Evolutionary conservation across 2,113 vertebrate species (phyloP).

Genomic region (Rhinolophus sinicus): DNA sequence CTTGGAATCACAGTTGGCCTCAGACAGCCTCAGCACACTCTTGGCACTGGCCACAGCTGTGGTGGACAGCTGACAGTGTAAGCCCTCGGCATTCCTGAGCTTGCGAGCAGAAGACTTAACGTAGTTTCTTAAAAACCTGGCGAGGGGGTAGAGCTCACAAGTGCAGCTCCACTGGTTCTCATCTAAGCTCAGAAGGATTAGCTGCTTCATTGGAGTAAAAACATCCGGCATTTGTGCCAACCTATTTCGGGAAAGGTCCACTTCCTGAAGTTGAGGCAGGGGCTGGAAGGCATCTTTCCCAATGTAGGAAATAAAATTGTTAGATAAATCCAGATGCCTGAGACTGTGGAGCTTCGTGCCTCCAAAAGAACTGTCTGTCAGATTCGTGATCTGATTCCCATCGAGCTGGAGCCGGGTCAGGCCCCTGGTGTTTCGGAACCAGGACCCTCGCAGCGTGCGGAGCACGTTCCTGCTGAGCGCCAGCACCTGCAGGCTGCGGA

Average conservation of each 20-base stretch:
- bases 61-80: constrained; percentile 82
- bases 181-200: constrained; percentile 86
- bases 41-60: constrained; percentile 62
- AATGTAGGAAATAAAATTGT: constrained; percentile 86
- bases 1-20: constrained; percentile 86
- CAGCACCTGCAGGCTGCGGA: constrained; percentile 83
- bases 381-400: constrained; percentile 85
- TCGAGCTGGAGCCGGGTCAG: constrained; percentile 86
- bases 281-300: constrained; percentile 83
- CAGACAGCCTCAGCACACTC: constrained; percentile 85
- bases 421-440: constrained; percentile 82
- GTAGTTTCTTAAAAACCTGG: constrained; percentile 85
- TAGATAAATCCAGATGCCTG: constrained; percentile 88
- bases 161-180: constrained; percentile 89
- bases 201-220: constrained; percentile 85
- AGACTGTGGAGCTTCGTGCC: constrained; percentile 80
- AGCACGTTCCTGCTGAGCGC: constrained; percentile 85
- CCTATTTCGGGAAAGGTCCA: constrained; percentile 89
- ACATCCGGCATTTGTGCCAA: constrained; percentile 82
- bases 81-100: constrained; percentile 81
- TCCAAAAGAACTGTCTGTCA: constrained; percentile 84
- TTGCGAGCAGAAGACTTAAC: constrained; percentile 82
- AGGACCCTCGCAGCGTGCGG: constrained; percentile 75
- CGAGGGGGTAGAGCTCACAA: constrained; percentile 86
- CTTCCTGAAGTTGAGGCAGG: constrained; percentile 80